phyloP scores from a whole-genome alignment of 2,888 invertebrate genomes.

The Psylliodes chrysocephalus region DNA sequence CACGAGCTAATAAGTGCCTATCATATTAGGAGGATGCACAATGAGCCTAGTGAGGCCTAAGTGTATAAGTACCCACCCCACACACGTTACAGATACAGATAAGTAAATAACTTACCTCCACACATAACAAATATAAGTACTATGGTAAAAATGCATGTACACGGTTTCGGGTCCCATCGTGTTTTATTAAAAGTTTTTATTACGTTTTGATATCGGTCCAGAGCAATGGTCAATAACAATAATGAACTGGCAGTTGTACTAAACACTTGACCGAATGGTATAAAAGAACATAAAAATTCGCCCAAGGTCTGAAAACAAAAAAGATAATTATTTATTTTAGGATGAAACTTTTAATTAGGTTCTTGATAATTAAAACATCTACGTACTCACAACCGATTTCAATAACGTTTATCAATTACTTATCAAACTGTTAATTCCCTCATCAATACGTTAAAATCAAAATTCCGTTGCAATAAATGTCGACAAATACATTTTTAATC shows the following conservation, averaged over 20 bases:
- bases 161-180: constrained; percentile 64
- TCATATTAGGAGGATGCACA: no score
- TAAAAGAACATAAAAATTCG: constrained; percentile 64
- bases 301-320: constrained; percentile 63
- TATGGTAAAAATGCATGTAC: constrained; percentile 58
- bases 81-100: no score
- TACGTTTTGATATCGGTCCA: constrained; percentile 68
- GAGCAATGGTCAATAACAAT: constrained; percentile 67
- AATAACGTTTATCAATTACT: background rate
- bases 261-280: constrained; percentile 66
- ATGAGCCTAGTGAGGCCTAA: no score
- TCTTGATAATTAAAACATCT: constrained; percentile 8
- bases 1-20: no score
- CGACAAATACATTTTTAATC: no score
- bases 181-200: constrained; percentile 60
- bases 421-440: background rate
- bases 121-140: constrained; percentile 62
- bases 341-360: background rate
- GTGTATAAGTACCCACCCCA: no score
- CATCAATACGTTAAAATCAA: no score
- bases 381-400: background rate
- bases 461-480: no score
- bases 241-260: constrained; percentile 67
- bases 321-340: background rate
- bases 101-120: constrained; percentile 58